Percentiles rank a stretch among this genome's conserved stretches.
phyloP scores from a whole-genome alignment of 2,113 vertebrate species.

The Acrocephalus kingi region DNA sequence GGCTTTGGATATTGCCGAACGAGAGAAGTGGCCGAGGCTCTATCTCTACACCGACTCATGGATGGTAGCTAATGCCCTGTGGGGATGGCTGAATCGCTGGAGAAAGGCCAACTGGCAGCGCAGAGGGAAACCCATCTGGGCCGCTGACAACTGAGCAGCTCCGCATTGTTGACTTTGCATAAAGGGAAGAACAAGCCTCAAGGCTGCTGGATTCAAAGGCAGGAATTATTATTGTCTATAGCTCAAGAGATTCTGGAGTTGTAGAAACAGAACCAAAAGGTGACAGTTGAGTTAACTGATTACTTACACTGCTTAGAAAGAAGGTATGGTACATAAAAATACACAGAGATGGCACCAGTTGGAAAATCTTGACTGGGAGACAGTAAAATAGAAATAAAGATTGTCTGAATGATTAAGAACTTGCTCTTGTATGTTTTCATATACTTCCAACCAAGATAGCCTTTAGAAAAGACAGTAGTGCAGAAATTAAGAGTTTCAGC shows the following conservation, averaged over 20 bases:
- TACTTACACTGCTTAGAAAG: background rate
- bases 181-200: background rate
- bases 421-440: background rate
- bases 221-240: background rate
- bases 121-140: too few species aligned
- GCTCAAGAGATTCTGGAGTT: background rate
- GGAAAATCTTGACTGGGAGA: background rate
- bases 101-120: too few species aligned
- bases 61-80: too few species aligned
- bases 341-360: background rate
- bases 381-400: background rate
- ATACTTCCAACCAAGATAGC: background rate
- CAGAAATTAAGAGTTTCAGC: background rate
- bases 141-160: background rate
- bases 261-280: background rate
- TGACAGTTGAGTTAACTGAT: background rate
- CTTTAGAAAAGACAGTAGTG: background rate
- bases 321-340: background rate
- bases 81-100: too few species aligned
- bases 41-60: too few species aligned
- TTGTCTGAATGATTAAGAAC: background rate
- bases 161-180: background rate
- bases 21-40: too few species aligned
- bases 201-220: background rate
- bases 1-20: too few species aligned